These are phyloP conservation scores for Daboia siamensis DNA, from an alignment of 2,113 vertebrate species.

Conservation along the genomic window DNA sequence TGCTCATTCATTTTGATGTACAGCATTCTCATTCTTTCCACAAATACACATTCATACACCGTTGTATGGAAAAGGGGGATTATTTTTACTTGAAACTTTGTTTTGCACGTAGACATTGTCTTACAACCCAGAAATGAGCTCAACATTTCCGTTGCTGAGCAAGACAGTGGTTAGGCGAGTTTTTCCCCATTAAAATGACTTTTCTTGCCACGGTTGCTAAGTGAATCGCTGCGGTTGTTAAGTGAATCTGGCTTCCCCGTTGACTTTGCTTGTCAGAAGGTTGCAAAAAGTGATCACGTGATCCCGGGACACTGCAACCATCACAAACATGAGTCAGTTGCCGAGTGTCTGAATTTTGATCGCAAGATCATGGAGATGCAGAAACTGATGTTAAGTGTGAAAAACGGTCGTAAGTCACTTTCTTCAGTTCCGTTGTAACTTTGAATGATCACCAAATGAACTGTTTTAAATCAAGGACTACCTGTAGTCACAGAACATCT, in stretches of 20 bases:
- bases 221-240: background rate
- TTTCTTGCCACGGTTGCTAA: background rate
- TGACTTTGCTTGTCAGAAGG: background rate
- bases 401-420: background rate
- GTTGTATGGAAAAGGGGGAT: constrained; percentile 29
- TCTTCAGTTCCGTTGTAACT: background rate
- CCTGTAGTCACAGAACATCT: background rate
- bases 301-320: background rate
- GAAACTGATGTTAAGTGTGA: background rate
- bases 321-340: background rate
- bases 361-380: background rate
- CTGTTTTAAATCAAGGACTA: background rate
- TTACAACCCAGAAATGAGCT: background rate
- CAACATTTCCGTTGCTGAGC: background rate
- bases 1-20: constrained; percentile 5
- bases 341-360: background rate
- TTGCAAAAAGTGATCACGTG: background rate
- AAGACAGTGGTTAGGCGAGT: background rate
- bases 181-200: background rate
- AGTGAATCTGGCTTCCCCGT: background rate
- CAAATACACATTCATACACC: constrained; percentile 37
- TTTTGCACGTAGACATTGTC: background rate
- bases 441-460: background rate
- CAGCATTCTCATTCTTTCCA: constrained; percentile 46
- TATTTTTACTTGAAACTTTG: background rate